Base-by-base conservation (phyloP, 2,113 vertebrate species). In the Thamnophis sirtalis region DNA sequence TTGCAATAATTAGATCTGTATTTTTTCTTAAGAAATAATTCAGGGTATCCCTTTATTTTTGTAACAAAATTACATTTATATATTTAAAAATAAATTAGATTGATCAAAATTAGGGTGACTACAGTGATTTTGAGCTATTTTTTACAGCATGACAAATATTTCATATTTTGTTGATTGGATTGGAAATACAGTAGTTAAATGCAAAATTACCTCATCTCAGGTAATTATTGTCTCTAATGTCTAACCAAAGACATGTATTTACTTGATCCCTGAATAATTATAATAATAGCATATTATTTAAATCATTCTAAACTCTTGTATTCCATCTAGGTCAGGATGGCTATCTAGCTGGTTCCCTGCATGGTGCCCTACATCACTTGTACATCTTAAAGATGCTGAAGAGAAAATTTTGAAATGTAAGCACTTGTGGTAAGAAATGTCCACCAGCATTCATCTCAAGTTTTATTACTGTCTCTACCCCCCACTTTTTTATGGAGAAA, bases 371-470 rank as follows among this genome's bases (percentile, higher is more conserved):
- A 98, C 98, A 0, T 99, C 99, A 51, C 93, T 97, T 87, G 96
- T 95, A n/a, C 98, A 98, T 91, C 98, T 99, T 33, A 98, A 98
- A 97, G 97, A 98, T 90, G 98, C 98, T 73, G 99, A 99, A 95
- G 98, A 98, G 94, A 98, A 97, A 96, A 99, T 99, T 96, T 97
- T 99, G 88, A 98, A 98, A 95, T 97, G 99, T 99, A 97, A 98
- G 98, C 92, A 26, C 92, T 93, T 91, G 89, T 84, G 55, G 55
- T 88, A 92, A 87, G 85, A 88, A 88, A 88, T 28, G 33, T 80
- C 84, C 55, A 33, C 4, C 50, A n/a, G 60, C 60, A 90, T 84
- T n/a, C 17, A 50, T 60, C 43, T 48, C 51, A 80, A 21, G 33
- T 38, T 80, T 22, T 48, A 49, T 58, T 5, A 86, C 19, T 58